Conservation (phyloP, 2,797 vertebrate species). For the Moxostoma hubbsi region DNA sequence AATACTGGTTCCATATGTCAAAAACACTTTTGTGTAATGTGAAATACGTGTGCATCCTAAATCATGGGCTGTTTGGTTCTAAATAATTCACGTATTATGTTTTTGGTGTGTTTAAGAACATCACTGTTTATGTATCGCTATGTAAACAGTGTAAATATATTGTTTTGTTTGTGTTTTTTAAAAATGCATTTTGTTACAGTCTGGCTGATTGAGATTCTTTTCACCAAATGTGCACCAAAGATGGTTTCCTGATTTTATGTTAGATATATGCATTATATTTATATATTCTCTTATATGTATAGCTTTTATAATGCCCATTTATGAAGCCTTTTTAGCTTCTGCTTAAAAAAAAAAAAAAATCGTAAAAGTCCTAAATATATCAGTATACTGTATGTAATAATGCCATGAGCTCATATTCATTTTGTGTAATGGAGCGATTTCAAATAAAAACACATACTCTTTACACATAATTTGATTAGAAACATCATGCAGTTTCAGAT, state of each 20-base stretch:
- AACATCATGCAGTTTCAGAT: no score
- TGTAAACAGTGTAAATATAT: neutral
- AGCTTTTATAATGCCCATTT: neutral
- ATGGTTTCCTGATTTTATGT: neutral
- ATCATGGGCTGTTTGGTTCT: no score
- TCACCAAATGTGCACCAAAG: neutral
- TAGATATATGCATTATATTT: conserved; percentile 10
- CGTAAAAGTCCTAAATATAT: neutral
- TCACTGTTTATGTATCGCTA: neutral
- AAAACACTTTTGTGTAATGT: neutral
- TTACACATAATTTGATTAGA: neutral
- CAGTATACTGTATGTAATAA: neutral
- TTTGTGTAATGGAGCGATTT: neutral
- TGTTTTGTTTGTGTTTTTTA: neutral
- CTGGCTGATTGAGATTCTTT: neutral
- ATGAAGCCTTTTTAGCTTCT: neutral
- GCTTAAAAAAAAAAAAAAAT: neutral
- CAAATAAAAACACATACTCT: neutral
- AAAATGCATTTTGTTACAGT: neutral
- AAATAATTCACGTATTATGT: no score
- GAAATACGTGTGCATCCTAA: neutral
- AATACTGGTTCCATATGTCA: neutral
- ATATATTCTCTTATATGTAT: conserved; percentile 13
- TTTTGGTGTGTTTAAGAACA: neutral
- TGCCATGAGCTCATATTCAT: neutral